Evolutionary conservation across 1,140 invertebrate species (phyloP).

Genomic region (Apis dorsata): DNA sequence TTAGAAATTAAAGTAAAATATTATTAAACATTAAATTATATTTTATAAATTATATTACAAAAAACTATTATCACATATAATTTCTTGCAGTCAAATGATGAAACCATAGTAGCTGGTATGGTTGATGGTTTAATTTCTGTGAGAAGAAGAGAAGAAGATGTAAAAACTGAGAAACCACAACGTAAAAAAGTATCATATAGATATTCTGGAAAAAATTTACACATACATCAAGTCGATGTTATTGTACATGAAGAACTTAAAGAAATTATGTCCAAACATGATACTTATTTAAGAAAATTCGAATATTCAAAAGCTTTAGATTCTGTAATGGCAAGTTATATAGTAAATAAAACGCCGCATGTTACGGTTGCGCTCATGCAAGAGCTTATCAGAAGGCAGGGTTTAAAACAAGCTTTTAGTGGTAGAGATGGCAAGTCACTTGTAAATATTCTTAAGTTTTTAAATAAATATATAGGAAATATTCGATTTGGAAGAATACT

Average conservation of each 20-base stretch:
- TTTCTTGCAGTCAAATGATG: slow-evolving; percentile 86
- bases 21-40: background rate
- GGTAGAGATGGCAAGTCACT: slow-evolving; percentile 86
- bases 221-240: slow-evolving; percentile 79
- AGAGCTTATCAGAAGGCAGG: slow-evolving; percentile 90
- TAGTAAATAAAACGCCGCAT: slow-evolving; percentile 86
- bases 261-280: slow-evolving; percentile 82
- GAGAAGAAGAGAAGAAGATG: slow-evolving; percentile 85
- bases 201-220: slow-evolving; percentile 80
- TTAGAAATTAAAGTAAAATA: background rate
- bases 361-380: slow-evolving; percentile 89
- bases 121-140: slow-evolving; percentile 95
- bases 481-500: slow-evolving; percentile 87
- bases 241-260: slow-evolving; percentile 78
- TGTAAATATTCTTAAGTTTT: slow-evolving; percentile 86
- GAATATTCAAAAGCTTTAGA: slow-evolving; percentile 91
- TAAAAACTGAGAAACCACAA: slow-evolving; percentile 73
- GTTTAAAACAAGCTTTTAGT: slow-evolving; percentile 85
- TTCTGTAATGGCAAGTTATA: slow-evolving; percentile 83
- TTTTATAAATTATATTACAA: slow-evolving; percentile 5
- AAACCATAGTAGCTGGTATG: slow-evolving; percentile 93
- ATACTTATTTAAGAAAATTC: slow-evolving; percentile 89
- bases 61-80: background rate
- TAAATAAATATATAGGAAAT: slow-evolving; percentile 88
- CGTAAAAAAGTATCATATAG: slow-evolving; percentile 80